Conservation (phyloP, 2,113 vertebrate species). For the Aspidoscelis tigris region DNA sequence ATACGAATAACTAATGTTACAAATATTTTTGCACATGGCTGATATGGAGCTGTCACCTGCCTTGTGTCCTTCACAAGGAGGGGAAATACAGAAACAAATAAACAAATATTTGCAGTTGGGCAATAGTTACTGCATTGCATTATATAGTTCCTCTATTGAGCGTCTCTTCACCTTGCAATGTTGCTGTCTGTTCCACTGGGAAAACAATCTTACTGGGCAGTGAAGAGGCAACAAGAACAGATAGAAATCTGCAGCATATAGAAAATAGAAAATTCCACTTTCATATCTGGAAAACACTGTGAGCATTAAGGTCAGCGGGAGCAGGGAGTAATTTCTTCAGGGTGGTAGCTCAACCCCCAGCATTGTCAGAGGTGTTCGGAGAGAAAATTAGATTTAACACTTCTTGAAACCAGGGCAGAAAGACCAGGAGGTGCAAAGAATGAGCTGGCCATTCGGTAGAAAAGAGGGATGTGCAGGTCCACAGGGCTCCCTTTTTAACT, state of each 20-base stretch:
- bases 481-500: neutral
- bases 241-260: neutral
- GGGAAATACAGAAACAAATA: too few species aligned
- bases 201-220: neutral
- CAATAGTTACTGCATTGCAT: too few species aligned
- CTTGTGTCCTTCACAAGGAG: too few species aligned
- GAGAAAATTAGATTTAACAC: conserved; percentile 24
- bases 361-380: neutral
- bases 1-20: too few species aligned
- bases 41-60: too few species aligned
- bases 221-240: neutral
- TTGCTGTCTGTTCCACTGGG: neutral
- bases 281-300: conserved; percentile 14
- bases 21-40: too few species aligned
- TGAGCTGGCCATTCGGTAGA: neutral
- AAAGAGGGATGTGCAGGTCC: neutral
- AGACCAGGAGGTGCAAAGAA: neutral
- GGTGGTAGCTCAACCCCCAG: neutral
- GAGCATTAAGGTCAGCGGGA: neutral
- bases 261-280: conserved; percentile 9
- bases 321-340: neutral
- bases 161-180: neutral
- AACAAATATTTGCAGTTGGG: too few species aligned
- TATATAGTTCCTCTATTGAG: neutral
- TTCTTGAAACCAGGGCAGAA: neutral